Conservation (phyloP, 1,140 invertebrate species). For the Araneus ventricosus region DNA sequence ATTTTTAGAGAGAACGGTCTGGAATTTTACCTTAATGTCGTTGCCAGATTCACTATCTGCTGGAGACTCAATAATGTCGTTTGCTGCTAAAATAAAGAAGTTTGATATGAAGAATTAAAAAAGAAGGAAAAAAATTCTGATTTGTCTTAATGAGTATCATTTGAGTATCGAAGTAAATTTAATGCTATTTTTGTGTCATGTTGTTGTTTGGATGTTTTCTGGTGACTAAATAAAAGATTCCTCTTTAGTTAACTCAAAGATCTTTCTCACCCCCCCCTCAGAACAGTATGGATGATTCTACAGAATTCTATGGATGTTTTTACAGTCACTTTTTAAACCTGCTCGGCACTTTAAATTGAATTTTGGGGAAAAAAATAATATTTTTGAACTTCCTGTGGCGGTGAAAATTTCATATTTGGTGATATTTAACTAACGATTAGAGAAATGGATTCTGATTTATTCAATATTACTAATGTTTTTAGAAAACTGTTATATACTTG, state of each 20-base stretch:
- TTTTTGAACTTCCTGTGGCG: too few relatives aligned
- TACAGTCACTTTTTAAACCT: too few relatives aligned
- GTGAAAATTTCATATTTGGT: too few relatives aligned
- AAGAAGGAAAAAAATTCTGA: not conserved
- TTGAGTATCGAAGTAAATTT: not conserved
- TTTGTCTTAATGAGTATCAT: not conserved
- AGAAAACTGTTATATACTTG: too few relatives aligned
- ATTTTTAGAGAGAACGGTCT: not conserved
- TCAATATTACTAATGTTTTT: too few relatives aligned
- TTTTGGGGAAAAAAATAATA: too few relatives aligned
- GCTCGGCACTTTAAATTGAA: too few relatives aligned
- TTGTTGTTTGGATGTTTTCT: not conserved
- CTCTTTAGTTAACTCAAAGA: not conserved
- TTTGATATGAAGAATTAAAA: not conserved
- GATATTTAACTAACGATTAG: too few relatives aligned
- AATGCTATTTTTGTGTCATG: not conserved
- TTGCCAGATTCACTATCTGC: not conserved
- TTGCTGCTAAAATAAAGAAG: conserved; percentile 13
- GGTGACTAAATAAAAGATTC: not conserved
- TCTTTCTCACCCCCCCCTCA: fast-evolving
- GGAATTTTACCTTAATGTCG: conserved; percentile 17
- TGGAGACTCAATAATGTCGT: not conserved
- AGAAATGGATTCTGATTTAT: too few relatives aligned
- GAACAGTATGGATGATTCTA: too few relatives aligned
- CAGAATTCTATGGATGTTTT: too few relatives aligned